phyloP scores from a whole-genome alignment of 2,888 invertebrate species.

The Stenichneumon culpator region DNA sequence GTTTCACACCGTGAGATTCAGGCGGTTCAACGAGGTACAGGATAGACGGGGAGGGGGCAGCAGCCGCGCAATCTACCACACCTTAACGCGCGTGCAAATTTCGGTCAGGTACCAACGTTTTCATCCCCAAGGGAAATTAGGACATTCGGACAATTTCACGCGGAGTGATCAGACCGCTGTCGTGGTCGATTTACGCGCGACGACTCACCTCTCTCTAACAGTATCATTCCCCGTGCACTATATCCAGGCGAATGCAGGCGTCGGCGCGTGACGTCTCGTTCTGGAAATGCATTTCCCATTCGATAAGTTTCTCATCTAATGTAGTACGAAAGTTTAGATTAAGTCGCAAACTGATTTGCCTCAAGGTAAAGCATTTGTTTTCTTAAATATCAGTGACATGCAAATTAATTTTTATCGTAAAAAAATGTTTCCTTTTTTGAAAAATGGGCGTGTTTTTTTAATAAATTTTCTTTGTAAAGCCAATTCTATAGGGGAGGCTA shows the following conservation, averaged over 20 bases:
- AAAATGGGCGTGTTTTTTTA: background rate
- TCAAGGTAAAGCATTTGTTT: background rate
- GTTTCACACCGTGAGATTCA: slow-evolving; percentile 47
- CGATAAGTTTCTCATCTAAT: slow-evolving; percentile 14
- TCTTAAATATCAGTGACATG: background rate
- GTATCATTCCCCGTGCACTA: slow-evolving; percentile 39
- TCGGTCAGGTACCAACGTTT: slow-evolving; percentile 60
- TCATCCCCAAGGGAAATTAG: slow-evolving; percentile 69
- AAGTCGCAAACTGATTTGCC: slow-evolving; percentile 4
- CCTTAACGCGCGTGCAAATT: slow-evolving; percentile 66
- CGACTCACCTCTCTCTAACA: slow-evolving; percentile 33
- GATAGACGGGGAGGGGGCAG: background rate
- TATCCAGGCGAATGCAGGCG: background rate
- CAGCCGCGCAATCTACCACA: slow-evolving; percentile 52
- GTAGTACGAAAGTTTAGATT: slow-evolving; percentile 8
- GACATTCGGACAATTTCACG: slow-evolving; percentile 70
- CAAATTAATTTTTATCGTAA: background rate
- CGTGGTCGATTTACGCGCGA: slow-evolving; percentile 66
- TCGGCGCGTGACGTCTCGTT: slow-evolving; percentile 26
- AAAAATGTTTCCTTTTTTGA: background rate
- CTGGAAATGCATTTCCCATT: background rate
- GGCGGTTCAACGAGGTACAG: slow-evolving; percentile 4
- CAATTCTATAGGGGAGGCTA: background rate
- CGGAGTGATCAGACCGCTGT: slow-evolving; percentile 68
- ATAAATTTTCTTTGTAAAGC: background rate